A percentile compares a stretch with the other conserved stretches of the same genome.
phyloP scores from a whole-genome alignment of 2,113 vertebrate genomes.

The Lepus europaeus region DNA sequence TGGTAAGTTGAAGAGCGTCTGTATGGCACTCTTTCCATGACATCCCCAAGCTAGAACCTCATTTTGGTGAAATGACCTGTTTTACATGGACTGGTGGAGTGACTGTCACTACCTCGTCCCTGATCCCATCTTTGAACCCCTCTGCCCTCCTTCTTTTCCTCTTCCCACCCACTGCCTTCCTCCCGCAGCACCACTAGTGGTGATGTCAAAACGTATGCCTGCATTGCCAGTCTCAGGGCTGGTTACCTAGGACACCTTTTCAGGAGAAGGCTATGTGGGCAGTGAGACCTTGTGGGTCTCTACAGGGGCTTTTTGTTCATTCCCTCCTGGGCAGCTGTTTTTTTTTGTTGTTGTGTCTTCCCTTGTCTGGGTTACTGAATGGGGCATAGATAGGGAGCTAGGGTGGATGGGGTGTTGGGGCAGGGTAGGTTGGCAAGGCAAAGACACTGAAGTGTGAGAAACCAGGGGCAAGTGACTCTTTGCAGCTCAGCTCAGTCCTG shows the following conservation, averaged over 20 bases:
- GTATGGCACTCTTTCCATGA: background rate
- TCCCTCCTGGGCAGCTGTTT: background rate
- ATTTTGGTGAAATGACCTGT: background rate
- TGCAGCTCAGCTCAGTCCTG: background rate
- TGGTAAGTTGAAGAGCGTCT: too few relatives aligned
- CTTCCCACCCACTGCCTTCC: background rate
- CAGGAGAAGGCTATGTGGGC: background rate
- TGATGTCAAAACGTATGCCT: accelerated
- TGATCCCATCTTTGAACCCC: background rate
- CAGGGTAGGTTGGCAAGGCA: background rate
- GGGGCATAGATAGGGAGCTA: background rate
- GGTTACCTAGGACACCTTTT: background rate
- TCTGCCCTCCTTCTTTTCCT: background rate
- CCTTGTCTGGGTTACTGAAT: background rate
- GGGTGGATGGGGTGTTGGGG: too few relatives aligned
- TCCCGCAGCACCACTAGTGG: background rate
- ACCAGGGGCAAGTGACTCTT: background rate
- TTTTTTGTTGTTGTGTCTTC: background rate
- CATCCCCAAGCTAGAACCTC: background rate
- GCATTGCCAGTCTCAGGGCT: background rate
- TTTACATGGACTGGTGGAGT: background rate
- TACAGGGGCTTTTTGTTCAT: background rate
- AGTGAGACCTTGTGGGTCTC: background rate
- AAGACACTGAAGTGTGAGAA: background rate
- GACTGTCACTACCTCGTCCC: accelerated